Conservation (phyloP, 92 coral and sea anemone species). For the Phenganax subtilis region DNA sequence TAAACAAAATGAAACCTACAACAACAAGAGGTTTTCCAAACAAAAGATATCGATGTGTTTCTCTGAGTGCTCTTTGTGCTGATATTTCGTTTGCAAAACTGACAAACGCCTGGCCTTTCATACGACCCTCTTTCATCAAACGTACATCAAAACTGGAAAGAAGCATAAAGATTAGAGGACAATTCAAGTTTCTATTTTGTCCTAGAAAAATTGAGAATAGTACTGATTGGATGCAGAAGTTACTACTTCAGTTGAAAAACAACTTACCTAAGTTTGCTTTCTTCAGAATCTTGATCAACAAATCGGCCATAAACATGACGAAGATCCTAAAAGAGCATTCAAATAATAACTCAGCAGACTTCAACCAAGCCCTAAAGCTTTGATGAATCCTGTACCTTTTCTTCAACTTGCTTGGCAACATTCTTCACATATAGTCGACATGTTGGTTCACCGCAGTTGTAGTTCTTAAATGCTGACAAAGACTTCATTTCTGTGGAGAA, state of each 20-base stretch:
- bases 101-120: constrained; percentile 96
- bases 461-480: constrained; percentile 84
- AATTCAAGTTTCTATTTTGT: not conserved
- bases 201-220: not conserved
- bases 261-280: constrained; percentile 65
- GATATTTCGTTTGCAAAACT: constrained; percentile 75
- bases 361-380: constrained; percentile 50
- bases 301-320: constrained; percentile 83
- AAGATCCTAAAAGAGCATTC: constrained; percentile 60
- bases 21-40: constrained; percentile 86
- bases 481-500: constrained; percentile 58
- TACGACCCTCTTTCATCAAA: constrained; percentile 95
- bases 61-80: constrained; percentile 77
- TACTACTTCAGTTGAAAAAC: not conserved
- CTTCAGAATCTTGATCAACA: constrained; percentile 57
- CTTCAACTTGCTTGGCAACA: constrained; percentile 82
- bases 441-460: constrained; percentile 73
- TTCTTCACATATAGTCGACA: constrained; percentile 88
- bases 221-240: not conserved
- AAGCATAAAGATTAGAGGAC: not conserved
- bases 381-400: constrained; percentile 58
- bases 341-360: constrained; percentile 48
- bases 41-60: constrained; percentile 75
- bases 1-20: constrained; percentile 50
- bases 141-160: constrained; percentile 84